Evolutionary conservation across 2,797 vertebrate genomes (phyloP).

Genomic region (Cynodonichthys magdalenae): DNA sequence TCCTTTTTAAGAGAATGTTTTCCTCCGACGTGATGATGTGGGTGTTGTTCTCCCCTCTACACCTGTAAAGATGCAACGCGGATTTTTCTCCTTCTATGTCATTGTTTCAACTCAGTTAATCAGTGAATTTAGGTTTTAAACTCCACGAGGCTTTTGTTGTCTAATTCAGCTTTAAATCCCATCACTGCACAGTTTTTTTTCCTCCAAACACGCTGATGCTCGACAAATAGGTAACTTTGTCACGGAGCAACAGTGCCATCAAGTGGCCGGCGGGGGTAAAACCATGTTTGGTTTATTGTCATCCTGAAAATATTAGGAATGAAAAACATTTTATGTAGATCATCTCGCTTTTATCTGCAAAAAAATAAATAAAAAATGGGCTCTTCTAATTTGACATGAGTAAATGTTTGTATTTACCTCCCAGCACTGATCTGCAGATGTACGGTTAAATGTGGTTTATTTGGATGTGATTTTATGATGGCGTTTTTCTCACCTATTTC

Average conservation of each 20-base stretch:
- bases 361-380: too few species aligned
- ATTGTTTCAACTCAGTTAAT: slow-evolving; percentile 27
- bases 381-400: too few species aligned
- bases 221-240: slow-evolving; percentile 23
- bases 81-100: slow-evolving; percentile 10
- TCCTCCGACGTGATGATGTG: slow-evolving; percentile 19
- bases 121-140: slow-evolving; percentile 30
- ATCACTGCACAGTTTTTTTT: slow-evolving; percentile 60
- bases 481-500: slow-evolving; percentile 17
- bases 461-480: slow-evolving; percentile 1
- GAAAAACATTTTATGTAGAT: neutral
- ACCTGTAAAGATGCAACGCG: neutral
- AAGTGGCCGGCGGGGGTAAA: slow-evolving; percentile 74
- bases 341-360: neutral
- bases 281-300: slow-evolving; percentile 32
- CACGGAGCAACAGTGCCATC: slow-evolving; percentile 88
- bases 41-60: slow-evolving; percentile 36
- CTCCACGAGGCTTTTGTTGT: slow-evolving; percentile 51
- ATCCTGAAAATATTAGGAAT: slow-evolving; percentile 5
- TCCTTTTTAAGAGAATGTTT: slow-evolving; percentile 35
- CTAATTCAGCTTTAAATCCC: slow-evolving; percentile 59
- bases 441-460: neutral
- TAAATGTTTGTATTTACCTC: too few species aligned
- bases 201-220: slow-evolving; percentile 33
- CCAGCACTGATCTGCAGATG: neutral